Base-by-base conservation (phyloP, 2,797 vertebrate genomes). In the Antrozous pallidus region DNA sequence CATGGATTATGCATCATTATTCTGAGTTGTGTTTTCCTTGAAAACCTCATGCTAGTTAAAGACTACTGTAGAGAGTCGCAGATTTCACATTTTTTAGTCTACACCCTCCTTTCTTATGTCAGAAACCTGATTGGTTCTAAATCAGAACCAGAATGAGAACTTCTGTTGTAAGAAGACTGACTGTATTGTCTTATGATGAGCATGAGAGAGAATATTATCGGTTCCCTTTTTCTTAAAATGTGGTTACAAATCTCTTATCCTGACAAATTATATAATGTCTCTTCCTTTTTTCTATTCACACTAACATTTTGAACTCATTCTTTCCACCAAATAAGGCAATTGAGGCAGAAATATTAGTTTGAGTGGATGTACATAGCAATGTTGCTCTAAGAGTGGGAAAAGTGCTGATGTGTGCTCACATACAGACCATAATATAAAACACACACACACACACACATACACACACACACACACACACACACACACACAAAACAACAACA, bases 91-190 rank as follows among this genome's bases (percentile, higher is more conserved):
- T 73, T 54, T 18, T 28, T 17, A 61, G 65, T 63, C 40, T 42
- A 1, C 13, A 51, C 56, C 8, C 45, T 67, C 26, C 5, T 73
- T 92, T 95, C 13, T 58, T 40, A 11, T 28, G 69, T 56, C 36
- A 79, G 83, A 96, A 93, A 7, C 79, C 75, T 83, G 70, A 56
- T 70, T 88, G 69, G 31, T 20, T 63, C 47, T 88, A 63, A 75
- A 71, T 90, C 38, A 83, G 67, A 92, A 51, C 18, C n/a, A 70
- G 74, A 92, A 67, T 73, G 47, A 88, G 51, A 79, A 77, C 36
- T 74, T 93, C 10, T 47, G 9, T 69, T 85, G 74, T 61, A 88
- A 82, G 77, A 85, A 54, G 79, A 28, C 4, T 82, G 79, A 28
- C 4, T 82, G 28, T 11, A 51, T 94, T 83, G 54, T 69, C 8